Base-by-base conservation (phyloP, 2,888 invertebrate species). In the Drosophila prolongata region DNA sequence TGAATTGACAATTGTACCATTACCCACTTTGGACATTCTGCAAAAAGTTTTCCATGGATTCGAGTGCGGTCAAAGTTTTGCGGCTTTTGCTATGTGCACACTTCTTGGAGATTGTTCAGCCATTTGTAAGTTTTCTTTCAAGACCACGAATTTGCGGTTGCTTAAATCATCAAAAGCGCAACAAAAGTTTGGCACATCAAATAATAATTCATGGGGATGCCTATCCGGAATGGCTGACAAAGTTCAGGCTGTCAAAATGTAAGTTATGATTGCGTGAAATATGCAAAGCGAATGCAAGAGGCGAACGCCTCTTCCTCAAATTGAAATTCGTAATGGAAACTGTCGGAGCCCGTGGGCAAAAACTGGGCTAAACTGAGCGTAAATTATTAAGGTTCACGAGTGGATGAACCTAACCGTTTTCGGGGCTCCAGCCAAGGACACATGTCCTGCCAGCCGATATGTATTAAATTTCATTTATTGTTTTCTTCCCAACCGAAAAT, bases 391-490 rank as follows among this genome's bases (percentile, higher is more conserved):
- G 68, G 78, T 75, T 79, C 68, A 66, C 47, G 58, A 67, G 27
- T 9, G 43, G 50, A 34, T 19, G 50, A 54, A 35, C 37, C 38
- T 35, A 54, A 38, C 24, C 43, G 40, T 66, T 58, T 55, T 38
- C 14, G 50, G 59, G 43, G 24, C 35, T 43, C 49, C 35, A 19
- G 10, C 34, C 72, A 72, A 72, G 73, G 73, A 38, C 68, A 68
- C 73, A 72, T 68, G 73, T 72, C 73, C 73, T 46, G 44, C 34
- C 52, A 16, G 72, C 27, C 40, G 55, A 67, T 61, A 59, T 55
- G 76, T 89, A 87, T 89, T 74, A 76, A 84, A 85, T 85, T 89
- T 71, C 74, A 71, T 64, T 84, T 68, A 78, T 83, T 89, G 79
- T 87, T 78, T 67, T 70, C 46, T 53, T 64, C 30, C 60, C 52